A percentile compares a stretch with the other conserved stretches of the same genome.
These are phyloP conservation scores for Plebejus argus DNA, from an alignment of 2,888 invertebrate species.

Conservation along the genomic window DNA sequence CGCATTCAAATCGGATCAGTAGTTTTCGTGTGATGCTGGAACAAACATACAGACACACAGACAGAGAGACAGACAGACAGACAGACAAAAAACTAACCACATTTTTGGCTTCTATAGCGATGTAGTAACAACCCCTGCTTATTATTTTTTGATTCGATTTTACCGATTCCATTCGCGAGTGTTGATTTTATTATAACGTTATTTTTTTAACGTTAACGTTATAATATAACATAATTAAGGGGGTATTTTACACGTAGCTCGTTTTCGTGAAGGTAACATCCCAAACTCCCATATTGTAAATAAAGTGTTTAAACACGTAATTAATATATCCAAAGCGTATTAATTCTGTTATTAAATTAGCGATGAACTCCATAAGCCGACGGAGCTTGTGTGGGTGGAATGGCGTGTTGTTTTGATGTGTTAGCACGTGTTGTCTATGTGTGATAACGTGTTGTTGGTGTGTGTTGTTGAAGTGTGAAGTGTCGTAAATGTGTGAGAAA, in stretches of 20 bases:
- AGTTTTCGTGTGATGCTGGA: too few species aligned
- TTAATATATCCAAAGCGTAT: neutral
- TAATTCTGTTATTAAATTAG: slow-evolving; percentile 16
- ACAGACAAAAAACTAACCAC: too few species aligned
- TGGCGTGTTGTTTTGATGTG: neutral
- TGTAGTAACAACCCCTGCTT: too few species aligned
- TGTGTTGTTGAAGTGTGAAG: neutral
- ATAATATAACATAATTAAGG: too few species aligned
- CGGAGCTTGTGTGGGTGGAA: neutral
- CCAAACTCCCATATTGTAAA: neutral
- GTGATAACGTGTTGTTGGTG: neutral
- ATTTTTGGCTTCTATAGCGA: too few species aligned
- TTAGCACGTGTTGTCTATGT: neutral
- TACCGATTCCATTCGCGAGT: too few species aligned
- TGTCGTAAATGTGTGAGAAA: neutral
- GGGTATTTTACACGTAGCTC: neutral
- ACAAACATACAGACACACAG: too few species aligned
- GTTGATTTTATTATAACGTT: too few species aligned
- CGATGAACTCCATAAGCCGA: slow-evolving; percentile 12
- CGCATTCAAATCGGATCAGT: too few species aligned
- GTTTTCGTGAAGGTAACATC: neutral
- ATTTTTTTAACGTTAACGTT: too few species aligned
- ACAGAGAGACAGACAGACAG: too few species aligned
- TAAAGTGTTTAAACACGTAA: slow-evolving; percentile 4
- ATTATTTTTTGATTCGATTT: too few species aligned